Percentiles rank a stretch among this genome's conserved stretches.
Conservation (phyloP, 37 sponge, comb jelly and placozoan genomes). For the Spongilla lacustris region DNA sequence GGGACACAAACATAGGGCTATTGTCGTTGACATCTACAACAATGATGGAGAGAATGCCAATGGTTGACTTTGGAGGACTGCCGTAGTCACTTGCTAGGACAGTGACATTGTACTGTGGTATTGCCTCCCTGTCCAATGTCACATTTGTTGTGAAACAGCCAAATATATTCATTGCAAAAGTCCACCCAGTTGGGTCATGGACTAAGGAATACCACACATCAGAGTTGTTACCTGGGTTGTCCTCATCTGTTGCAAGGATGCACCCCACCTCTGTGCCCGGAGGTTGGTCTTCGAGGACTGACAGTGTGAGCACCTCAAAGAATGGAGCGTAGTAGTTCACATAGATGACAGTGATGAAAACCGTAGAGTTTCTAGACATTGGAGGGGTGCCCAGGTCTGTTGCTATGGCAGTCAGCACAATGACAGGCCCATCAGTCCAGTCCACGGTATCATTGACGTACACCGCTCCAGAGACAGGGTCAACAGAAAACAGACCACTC, state of each 20-base stretch:
- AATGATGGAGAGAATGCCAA: constrained; percentile 39
- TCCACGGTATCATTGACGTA: constrained; percentile 52
- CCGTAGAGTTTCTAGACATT: constrained; percentile 11
- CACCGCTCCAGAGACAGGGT: constrained; percentile 41
- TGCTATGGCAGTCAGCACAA: constrained; percentile 31
- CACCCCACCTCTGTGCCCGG: constrained; percentile 47
- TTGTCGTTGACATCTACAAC: constrained; percentile 68
- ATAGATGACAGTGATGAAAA: constrained; percentile 49
- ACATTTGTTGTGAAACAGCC: constrained; percentile 44
- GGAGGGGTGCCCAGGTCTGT: constrained; percentile 54
- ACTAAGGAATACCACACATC: constrained; percentile 38
- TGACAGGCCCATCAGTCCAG: constrained; percentile 47
- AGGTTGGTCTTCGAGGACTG: constrained; percentile 45
- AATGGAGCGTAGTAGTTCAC: constrained; percentile 75
- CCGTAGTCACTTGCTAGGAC: constrained; percentile 65
- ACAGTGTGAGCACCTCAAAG: constrained; percentile 44
- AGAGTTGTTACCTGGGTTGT: constrained; percentile 63
- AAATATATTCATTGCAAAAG: constrained; percentile 47
- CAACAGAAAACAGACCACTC: constrained; percentile 29
- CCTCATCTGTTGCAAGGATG: constrained; percentile 46
- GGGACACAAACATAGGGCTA: constrained; percentile 47
- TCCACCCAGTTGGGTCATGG: constrained; percentile 39
- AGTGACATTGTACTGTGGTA: constrained; percentile 35
- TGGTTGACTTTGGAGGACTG: constrained; percentile 41
- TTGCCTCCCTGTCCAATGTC: constrained; percentile 48